phyloP scores from a whole-genome alignment of 2,888 invertebrate species.

The Drosophila maculinotata region DNA sequence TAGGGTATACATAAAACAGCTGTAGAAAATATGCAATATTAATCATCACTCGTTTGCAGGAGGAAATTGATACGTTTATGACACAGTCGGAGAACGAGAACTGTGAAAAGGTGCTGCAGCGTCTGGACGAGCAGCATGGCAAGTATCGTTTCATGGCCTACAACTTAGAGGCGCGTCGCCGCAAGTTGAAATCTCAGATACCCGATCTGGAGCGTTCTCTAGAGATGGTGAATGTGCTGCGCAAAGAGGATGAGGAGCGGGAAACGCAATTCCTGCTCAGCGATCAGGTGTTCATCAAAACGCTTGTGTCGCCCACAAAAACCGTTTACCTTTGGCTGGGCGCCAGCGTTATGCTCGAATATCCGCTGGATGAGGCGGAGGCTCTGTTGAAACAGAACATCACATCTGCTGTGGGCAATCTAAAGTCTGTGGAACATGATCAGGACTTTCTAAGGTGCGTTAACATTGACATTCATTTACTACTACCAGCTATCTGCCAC shows the following conservation, averaged over 20 bases:
- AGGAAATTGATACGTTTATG: conserved; percentile 98
- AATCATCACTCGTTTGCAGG: conserved; percentile 86
- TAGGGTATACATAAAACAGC: no score
- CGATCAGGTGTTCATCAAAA: conserved; percentile 94
- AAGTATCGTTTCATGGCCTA: conserved; percentile 99
- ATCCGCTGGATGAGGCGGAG: conserved; percentile 95
- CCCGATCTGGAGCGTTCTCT: conserved; percentile 97
- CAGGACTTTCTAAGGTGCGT: conserved; percentile 94
- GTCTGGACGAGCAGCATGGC: conserved; percentile 95
- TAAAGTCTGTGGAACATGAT: conserved; percentile 95
- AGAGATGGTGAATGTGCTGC: conserved; percentile 95
- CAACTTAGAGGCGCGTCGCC: conserved; percentile 94
- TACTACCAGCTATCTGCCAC: no score
- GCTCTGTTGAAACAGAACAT: conserved; percentile 93
- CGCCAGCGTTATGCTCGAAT: conserved; percentile 99
- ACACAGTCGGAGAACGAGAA: conserved; percentile 91
- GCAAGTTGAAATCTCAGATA: conserved; percentile 94
- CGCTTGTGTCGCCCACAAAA: conserved; percentile 94
- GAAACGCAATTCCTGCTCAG: conserved; percentile 96
- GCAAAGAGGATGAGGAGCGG: conserved; percentile 90
- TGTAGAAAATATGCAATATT: conserved; percentile 39
- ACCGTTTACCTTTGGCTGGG: conserved; percentile 94
- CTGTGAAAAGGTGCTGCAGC: conserved; percentile 93
- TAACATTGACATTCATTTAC: background rate
- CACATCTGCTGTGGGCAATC: conserved; percentile 92